phyloP scores from a whole-genome alignment of 1,140 invertebrate genomes.

The Zaprionus nigranus region DNA sequence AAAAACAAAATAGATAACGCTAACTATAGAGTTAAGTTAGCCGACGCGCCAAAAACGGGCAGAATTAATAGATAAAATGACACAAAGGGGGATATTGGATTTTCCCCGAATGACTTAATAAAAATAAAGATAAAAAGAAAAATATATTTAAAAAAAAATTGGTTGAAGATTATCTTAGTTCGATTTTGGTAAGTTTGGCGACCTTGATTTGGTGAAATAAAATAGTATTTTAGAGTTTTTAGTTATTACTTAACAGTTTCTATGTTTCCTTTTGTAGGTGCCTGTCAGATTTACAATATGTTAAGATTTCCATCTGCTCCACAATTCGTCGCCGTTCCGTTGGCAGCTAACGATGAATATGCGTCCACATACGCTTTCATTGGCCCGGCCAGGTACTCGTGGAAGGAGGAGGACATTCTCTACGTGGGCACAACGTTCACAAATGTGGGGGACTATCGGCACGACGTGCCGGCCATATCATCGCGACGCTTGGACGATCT shows the following conservation, averaged over 20 bases:
- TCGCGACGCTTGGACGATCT: slow-evolving; percentile 92
- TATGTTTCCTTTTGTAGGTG: slow-evolving; percentile 84
- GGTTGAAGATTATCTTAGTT: not conserved
- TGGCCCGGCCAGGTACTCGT: slow-evolving; percentile 93
- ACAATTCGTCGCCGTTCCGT: slow-evolving; percentile 90
- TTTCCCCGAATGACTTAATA: too few species aligned
- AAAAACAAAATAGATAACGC: too few species aligned
- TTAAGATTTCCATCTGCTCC: slow-evolving; percentile 90
- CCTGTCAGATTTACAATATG: slow-evolving; percentile 94
- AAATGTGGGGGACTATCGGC: slow-evolving; percentile 95
- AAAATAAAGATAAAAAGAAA: too few species aligned
- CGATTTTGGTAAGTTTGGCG: not conserved
- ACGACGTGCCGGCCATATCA: slow-evolving; percentile 96
- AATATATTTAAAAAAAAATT: too few species aligned
- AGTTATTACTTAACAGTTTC: not conserved
- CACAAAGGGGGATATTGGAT: too few species aligned
- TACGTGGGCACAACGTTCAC: slow-evolving; percentile 98
- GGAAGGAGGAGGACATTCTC: slow-evolving; percentile 91
- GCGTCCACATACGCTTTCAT: slow-evolving; percentile 98
- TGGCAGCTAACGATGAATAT: slow-evolving; percentile 95
- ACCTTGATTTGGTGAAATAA: too few species aligned
- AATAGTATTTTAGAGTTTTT: not conserved
- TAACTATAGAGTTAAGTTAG: too few species aligned
- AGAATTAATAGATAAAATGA: too few species aligned
- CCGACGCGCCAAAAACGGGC: too few species aligned